Evolutionary conservation across 2,113 vertebrate species (phyloP), one percentile per base, ranked within the genome.

Genomic region (Hyperoodon ampullatus): DNA sequence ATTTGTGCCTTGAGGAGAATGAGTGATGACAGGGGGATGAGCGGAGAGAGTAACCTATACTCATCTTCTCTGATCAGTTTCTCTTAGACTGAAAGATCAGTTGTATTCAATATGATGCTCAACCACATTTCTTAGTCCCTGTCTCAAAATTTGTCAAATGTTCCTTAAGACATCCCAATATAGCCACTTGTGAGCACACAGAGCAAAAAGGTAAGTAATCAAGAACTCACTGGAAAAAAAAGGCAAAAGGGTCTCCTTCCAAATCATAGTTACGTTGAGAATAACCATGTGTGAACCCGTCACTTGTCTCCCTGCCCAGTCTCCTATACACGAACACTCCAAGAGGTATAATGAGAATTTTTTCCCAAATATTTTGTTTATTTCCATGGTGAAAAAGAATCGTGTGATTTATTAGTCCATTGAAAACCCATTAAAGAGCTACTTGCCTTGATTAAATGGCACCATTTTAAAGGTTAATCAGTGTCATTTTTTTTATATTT

Each of bases 361-460:
- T 74, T 23, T 70, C 14, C n/a, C 2, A 61, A 97, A 96, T 95
- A 94, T 97, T 97, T 96, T 80, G 47, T 89, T 97, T 98, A 97
- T 97, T 98, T 98, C 92, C 24, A 23, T 97, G 90, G 88, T 94
- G 63, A 85, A 97, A 97, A 97, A 90, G 97, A 96, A 92, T 71
- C 94, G 85, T 53, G 78, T 98, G 98, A 98, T 98, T 98, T 98
- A 98, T 98, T 98, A 98, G 96, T 98, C 98, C 98, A 98, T 98
- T 98, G 98, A 98, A 98, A 98, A 97, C 95, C 93, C 97, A 98
- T 98, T 98, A 98, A 98, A 98, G 96, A 96, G 98, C 97, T 98
- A 97, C 97, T 98, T 96, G 96, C 96, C 97, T 98, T 98, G 98
- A 98, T 98, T 98, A 98, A 98, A 98, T 98, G 89, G 97, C 96